A percentile compares a stretch with the other conserved stretches of the same genome.
These are phyloP conservation scores for Myotis lucifugus DNA, from an alignment of 2,113 vertebrate species.

Conservation along the genomic window DNA sequence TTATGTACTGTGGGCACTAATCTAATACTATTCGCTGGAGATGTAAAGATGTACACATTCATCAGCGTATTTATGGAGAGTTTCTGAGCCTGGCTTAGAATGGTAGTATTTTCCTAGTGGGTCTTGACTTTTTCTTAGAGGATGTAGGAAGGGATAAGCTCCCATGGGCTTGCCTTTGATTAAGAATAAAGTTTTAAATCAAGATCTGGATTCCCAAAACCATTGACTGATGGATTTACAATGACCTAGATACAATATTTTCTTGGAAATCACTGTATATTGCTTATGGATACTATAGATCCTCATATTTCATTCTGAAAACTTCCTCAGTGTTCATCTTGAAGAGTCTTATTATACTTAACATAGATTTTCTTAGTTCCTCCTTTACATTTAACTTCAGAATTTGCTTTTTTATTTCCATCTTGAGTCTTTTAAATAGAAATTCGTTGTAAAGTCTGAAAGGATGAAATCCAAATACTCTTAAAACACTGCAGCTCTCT, in stretches of 20 bases:
- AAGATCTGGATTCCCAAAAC: not conserved
- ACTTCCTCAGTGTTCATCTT: not conserved
- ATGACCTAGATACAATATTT: not conserved
- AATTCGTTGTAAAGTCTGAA: not conserved
- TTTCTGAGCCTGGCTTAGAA: not conserved
- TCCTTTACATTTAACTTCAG: not conserved
- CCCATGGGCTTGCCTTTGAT: not conserved
- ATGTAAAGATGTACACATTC: not conserved
- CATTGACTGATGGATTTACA: not conserved
- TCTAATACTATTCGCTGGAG: not conserved
- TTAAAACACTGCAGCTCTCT: not conserved
- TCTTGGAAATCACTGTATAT: not conserved
- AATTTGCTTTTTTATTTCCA: not conserved
- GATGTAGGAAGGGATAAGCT: not conserved
- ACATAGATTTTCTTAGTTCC: not conserved
- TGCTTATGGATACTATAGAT: not conserved
- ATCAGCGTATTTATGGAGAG: not conserved
- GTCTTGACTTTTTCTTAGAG: not conserved
- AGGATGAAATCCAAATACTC: conserved; percentile 1
- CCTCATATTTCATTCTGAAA: not conserved
- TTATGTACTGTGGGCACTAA: too few species aligned
- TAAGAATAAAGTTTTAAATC: not conserved
- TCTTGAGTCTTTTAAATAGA: not conserved
- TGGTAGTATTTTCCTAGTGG: not conserved
- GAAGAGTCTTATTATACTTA: not conserved